These are phyloP conservation scores for Palythoa caribaeorum DNA, from an alignment of 92 coral and sea anemone species.

Conservation along the genomic window DNA sequence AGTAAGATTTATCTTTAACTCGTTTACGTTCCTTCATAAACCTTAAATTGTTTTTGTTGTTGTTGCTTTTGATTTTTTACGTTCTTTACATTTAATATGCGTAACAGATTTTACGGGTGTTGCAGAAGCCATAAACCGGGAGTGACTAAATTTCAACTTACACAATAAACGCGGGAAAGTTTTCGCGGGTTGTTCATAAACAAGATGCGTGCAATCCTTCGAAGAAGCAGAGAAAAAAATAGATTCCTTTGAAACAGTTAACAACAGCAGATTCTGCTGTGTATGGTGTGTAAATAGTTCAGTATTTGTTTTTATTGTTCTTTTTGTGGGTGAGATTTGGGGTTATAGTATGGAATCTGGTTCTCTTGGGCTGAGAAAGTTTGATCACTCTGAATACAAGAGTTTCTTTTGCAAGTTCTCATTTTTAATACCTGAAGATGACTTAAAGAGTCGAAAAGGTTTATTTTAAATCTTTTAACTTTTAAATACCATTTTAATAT, in stretches of 20 bases:
- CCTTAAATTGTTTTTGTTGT: background rate
- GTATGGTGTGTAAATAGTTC: background rate
- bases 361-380: background rate
- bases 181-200: background rate
- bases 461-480: no score
- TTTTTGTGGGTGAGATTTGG: background rate
- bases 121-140: no score
- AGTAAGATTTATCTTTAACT: no score
- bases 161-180: background rate
- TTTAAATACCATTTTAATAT: no score
- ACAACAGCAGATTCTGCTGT: background rate
- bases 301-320: background rate
- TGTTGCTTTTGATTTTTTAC: background rate
- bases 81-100: background rate
- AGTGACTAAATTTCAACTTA: no score
- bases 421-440: no score
- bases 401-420: no score
- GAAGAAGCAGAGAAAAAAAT: background rate
- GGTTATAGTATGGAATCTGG: background rate
- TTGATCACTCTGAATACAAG: background rate
- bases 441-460: no score
- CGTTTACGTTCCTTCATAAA: no score
- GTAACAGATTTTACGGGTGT: no score
- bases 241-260: background rate
- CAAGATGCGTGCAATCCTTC: background rate